Percentiles rank a stretch among this genome's conserved stretches.
Evolutionary conservation across 2,888 invertebrate species (phyloP).

Genomic region (Lordiphosa andalusiaca): DNA sequence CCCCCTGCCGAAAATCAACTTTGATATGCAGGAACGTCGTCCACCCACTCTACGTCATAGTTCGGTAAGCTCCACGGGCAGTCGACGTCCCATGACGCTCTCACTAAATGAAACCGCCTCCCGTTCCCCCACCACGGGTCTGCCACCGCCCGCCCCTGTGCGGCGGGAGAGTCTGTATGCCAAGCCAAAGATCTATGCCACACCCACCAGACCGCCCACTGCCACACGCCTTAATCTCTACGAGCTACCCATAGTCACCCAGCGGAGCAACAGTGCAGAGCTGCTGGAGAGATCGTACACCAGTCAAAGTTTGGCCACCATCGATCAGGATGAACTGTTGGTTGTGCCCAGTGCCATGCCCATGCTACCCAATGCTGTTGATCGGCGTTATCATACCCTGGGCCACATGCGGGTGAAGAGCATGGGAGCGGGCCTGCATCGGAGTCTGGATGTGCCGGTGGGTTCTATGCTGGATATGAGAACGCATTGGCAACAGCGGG

Average conservation of each 20-base stretch:
- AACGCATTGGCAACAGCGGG: conserved; percentile 51
- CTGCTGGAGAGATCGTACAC: conserved; percentile 77
- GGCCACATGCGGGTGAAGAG: conserved; percentile 79
- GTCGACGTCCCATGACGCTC: conserved; percentile 49
- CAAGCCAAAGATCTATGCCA: conserved; percentile 76
- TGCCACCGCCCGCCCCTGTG: conserved; percentile 74
- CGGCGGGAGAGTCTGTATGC: conserved; percentile 74
- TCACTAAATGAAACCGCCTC: conserved; percentile 67
- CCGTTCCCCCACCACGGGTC: conserved; percentile 64
- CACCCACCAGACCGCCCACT: conserved; percentile 58
- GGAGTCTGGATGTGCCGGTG: conserved; percentile 69
- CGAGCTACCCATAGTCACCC: conserved; percentile 72
- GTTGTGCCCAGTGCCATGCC: conserved; percentile 78
- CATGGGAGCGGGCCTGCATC: conserved; percentile 75
- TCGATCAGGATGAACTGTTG: conserved; percentile 77
- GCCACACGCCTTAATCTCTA: conserved; percentile 57
- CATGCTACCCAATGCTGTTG: conserved; percentile 73
- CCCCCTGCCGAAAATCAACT: conserved; percentile 62
- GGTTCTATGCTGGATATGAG: conserved; percentile 74
- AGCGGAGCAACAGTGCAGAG: conserved; percentile 78
- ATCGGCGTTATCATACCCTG: conserved; percentile 78
- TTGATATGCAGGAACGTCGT: conserved; percentile 76
- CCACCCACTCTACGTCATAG: conserved; percentile 59
- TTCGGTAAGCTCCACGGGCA: conserved; percentile 52
- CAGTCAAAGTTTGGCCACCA: conserved; percentile 74